Evolutionary conservation across 2,113 vertebrate species (phyloP).

Genomic region (Planiliza haematocheilus): DNA sequence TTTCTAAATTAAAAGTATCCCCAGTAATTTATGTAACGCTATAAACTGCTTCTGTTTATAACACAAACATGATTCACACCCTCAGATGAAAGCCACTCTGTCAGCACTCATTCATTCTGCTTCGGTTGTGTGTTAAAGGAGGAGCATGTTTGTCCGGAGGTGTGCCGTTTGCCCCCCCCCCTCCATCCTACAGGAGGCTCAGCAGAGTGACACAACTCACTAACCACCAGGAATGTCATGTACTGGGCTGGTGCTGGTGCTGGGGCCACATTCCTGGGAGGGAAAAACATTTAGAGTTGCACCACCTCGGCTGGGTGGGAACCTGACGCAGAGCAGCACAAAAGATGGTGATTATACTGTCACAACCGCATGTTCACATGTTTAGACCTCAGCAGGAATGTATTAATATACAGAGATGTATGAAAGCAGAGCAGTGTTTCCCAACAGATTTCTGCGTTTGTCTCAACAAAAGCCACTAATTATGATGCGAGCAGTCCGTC

Average conservation of each 20-base stretch:
- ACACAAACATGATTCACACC: not conserved
- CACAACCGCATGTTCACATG: no score
- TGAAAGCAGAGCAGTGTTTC: no score
- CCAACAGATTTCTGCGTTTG: no score
- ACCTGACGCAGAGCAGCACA: not conserved
- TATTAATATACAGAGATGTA: no score
- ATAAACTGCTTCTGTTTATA: not conserved
- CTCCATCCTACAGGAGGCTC: not conserved
- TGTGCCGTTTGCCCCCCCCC: not conserved
- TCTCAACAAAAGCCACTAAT: no score
- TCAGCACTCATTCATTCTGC: not conserved
- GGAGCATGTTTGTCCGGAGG: conserved; percentile 11
- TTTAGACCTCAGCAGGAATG: no score
- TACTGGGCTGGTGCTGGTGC: not conserved
- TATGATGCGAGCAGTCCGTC: no score
- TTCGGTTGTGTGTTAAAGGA: conserved; percentile 23
- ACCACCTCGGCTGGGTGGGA: conserved; percentile 24
- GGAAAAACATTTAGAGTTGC: not conserved
- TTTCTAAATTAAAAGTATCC: no score
- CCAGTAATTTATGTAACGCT: no score
- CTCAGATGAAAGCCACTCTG: not conserved
- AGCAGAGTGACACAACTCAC: not conserved
- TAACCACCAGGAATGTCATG: conserved; percentile 36
- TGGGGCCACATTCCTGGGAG: conserved; percentile 11
- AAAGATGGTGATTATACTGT: not conserved